Evolutionary conservation across 2,113 vertebrate genomes (phyloP).

Genomic region (Tachysurus fulvidraco): DNA sequence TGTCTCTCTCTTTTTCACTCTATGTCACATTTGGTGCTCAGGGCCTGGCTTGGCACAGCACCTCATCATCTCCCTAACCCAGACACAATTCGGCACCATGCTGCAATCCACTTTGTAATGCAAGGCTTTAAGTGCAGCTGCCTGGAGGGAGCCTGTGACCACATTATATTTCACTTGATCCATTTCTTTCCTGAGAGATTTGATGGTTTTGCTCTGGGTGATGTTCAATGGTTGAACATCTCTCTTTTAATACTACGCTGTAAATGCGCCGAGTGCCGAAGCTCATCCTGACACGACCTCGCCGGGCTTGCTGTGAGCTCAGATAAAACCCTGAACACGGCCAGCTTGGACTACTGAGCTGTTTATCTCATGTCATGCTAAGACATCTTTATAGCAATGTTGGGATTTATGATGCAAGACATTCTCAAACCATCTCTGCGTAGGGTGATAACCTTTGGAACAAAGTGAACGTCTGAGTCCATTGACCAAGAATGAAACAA

Average conservation of each 20-base stretch:
- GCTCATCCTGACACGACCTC: constrained; percentile 22
- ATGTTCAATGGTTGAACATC: constrained; percentile 48
- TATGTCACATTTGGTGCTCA: constrained; percentile 40
- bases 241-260: constrained; percentile 48
- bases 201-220: constrained; percentile 50
- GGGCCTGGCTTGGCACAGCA: constrained; percentile 48
- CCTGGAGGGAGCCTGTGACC: constrained; percentile 42
- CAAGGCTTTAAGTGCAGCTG: constrained; percentile 37
- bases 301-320: neutral
- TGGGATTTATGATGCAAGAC: constrained; percentile 43
- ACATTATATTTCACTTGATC: constrained; percentile 52
- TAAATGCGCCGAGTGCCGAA: constrained; percentile 39
- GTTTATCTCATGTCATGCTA: constrained; percentile 36
- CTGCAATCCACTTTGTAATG: constrained; percentile 42
- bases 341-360: constrained; percentile 13
- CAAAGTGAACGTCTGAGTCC: constrained; percentile 10
- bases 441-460: constrained; percentile 20
- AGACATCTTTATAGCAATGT: constrained; percentile 25
- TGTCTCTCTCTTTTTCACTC: constrained; percentile 19
- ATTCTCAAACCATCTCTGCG: neutral
- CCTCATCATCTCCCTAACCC: constrained; percentile 48
- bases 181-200: constrained; percentile 51
- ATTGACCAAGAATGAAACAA: constrained; percentile 26
- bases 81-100: constrained; percentile 47
- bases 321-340: constrained; percentile 10